phyloP scores from a whole-genome alignment of 2,113 vertebrate species.

The Grammomys dolichurus region DNA sequence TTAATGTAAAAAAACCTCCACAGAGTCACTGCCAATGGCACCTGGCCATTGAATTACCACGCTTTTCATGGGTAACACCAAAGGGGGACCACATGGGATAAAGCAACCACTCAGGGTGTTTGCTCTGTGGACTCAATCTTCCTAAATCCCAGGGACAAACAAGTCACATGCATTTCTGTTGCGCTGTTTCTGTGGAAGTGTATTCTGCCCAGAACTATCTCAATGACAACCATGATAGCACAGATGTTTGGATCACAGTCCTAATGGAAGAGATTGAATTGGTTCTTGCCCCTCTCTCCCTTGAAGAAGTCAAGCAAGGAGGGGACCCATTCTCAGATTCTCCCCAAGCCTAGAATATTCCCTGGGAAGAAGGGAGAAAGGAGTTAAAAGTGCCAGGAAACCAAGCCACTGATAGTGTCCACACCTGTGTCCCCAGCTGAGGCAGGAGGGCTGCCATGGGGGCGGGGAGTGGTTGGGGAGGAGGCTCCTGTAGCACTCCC shows the following conservation, averaged over 20 bases:
- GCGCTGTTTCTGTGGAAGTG: neutral
- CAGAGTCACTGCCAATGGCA: neutral
- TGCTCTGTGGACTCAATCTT: neutral
- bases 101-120: neutral
- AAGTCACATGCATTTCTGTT: too few species aligned
- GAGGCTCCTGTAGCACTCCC: neutral
- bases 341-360: neutral
- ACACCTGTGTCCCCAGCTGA: neutral
- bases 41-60: neutral
- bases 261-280: neutral
- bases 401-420: neutral
- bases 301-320: neutral
- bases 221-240: too few species aligned
- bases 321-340: neutral
- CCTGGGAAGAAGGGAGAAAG: neutral
- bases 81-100: neutral
- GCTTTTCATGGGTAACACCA: neutral
- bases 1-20: neutral
- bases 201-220: neutral
- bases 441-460: too few species aligned
- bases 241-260: rapidly evolving
- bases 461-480: too few species aligned
- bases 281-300: neutral
- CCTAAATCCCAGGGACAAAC: neutral
- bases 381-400: neutral